Evolutionary conservation across 2,797 vertebrate species (phyloP).

Genomic region (Pangasius sanitwongsei): DNA sequence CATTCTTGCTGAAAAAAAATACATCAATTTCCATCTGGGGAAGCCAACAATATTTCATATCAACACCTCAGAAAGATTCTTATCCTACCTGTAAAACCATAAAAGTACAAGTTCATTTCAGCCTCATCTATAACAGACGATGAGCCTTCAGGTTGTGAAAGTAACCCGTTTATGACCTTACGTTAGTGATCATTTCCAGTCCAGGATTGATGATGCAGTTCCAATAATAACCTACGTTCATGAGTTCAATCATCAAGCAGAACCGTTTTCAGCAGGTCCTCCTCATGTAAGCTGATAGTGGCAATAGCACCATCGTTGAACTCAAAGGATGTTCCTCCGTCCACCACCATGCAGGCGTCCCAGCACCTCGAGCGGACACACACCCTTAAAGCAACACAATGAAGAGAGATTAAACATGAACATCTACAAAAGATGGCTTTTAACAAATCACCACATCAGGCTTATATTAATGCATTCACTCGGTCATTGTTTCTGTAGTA

Average conservation of each 20-base stretch:
- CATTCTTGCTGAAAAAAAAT: background rate
- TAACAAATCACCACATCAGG: background rate
- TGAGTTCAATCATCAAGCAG: slow-evolving; percentile 76
- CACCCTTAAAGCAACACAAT: slow-evolving; percentile 74
- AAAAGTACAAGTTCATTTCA: slow-evolving; percentile 31
- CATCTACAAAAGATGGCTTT: background rate
- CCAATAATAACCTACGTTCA: background rate
- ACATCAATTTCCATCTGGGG: background rate
- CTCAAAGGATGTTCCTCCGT: slow-evolving; percentile 95
- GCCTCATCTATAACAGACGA: background rate
- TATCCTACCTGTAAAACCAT: slow-evolving; percentile 10
- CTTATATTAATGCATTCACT: background rate
- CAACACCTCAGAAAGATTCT: background rate
- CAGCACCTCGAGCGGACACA: slow-evolving; percentile 93
- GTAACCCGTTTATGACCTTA: background rate
- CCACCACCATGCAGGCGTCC: slow-evolving; percentile 98
- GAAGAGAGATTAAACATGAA: slow-evolving; percentile 13
- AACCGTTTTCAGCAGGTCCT: slow-evolving; percentile 89
- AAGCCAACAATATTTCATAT: background rate
- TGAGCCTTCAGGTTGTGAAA: background rate
- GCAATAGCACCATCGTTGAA: slow-evolving; percentile 98
- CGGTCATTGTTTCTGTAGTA: too few relatives aligned
- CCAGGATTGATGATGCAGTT: slow-evolving; percentile 1
- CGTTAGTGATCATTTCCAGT: background rate
- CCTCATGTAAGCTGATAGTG: slow-evolving; percentile 83